phyloP scores from a whole-genome alignment of 2,113 vertebrate genomes.

The Equus przewalskii region DNA sequence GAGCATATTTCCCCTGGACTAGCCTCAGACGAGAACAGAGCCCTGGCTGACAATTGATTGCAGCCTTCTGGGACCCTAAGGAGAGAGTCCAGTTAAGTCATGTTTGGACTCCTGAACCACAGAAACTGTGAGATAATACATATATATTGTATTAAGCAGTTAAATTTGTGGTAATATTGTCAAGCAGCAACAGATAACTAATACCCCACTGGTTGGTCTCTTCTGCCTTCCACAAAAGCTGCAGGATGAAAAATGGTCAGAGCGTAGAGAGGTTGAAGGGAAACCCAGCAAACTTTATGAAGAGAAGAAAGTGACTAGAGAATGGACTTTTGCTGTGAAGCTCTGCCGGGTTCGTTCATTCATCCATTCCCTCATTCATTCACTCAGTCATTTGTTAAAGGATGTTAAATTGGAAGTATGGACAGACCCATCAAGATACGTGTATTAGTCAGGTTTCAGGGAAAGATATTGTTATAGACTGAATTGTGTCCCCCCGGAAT shows the following conservation, averaged over 20 bases:
- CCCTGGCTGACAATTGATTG: neutral
- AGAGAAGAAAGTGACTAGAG: neutral
- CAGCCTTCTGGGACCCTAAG: neutral
- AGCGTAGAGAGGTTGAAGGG: neutral
- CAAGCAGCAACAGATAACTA: neutral
- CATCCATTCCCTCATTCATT: neutral
- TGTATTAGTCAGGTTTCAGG: neutral
- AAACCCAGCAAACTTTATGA: neutral
- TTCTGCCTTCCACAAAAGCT: neutral
- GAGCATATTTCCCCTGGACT: neutral
- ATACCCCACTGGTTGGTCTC: neutral
- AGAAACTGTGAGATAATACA: neutral
- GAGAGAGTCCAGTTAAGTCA: neutral
- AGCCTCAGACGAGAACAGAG: neutral
- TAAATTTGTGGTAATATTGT: neutral
- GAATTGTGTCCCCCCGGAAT: neutral
- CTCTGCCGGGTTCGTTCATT: neutral
- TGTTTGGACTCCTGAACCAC: neutral
- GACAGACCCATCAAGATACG: neutral
- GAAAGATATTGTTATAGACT: neutral
- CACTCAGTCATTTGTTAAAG: neutral
- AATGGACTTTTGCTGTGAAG: neutral
- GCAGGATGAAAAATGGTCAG: neutral
- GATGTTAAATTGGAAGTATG: neutral
- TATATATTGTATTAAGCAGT: neutral